Evolutionary conservation across 2,888 invertebrate genomes (phyloP), one percentile per base, ranked within the genome.

Genomic region (Drosophila kokeensis): DNA sequence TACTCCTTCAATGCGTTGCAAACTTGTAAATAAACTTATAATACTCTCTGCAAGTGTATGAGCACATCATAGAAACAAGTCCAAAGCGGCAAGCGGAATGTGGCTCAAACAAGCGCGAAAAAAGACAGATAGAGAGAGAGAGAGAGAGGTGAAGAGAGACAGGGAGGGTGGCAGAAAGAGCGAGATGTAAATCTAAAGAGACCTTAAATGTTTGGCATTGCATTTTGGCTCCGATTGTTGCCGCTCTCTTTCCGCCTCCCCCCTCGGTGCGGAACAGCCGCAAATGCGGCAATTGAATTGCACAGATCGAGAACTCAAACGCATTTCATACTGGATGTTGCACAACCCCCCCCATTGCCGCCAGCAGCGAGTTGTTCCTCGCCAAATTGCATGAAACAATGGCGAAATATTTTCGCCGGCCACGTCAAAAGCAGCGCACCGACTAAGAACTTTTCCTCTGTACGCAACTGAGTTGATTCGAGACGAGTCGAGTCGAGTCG

Each of bases 221-320:
- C 67, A 60, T 59, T 81, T 67, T 45, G 40, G 18, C 63, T 62
- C 38, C 29, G 69, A 62, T 69, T 62, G 54, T 45, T 21, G 50
- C 40, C 24, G 36, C 13, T 29, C 15, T 6, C 13, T 29, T 11
- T 6, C 15, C 11, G 7, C 32, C 55, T 11, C 6, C 6, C 29
- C 10, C 10, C 11, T 1, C 36, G 15, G 6, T 2, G 38, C 5
- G 13, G 34, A 54, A 59, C 48, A 38, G 53, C 79, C 85, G 45
- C 81, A 83, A 85, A 77, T 83, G 72, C 79, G 69, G 74, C 87
- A 83, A 88, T 88, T 85, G 83, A 79, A 83, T 84, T 84, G 82
- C 67, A 73, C 65, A 76, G 76, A 87, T 82, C 81, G 76, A 70
- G 55, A 73, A 67, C 75, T 68, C 79, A 73, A 85, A 87, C 81